A percentile compares a stretch with the other conserved stretches of the same genome.
Evolutionary conservation across 2,888 invertebrate genomes (phyloP).

Genomic region (Pseudococcus jackbeardsleyi): DNA sequence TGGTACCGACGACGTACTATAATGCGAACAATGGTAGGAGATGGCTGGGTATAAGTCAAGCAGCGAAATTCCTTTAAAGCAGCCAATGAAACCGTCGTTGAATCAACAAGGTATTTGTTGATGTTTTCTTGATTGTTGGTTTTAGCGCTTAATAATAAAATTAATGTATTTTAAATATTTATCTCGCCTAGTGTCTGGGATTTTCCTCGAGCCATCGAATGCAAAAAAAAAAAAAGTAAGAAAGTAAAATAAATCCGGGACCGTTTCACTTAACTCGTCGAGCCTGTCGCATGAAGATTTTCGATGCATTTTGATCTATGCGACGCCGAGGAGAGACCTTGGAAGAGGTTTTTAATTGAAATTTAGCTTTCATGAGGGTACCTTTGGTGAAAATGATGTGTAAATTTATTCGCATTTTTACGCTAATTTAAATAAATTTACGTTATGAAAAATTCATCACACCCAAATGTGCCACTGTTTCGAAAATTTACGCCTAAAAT

Average conservation of each 20-base stretch:
- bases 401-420: conserved; percentile 49
- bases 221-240: neutral
- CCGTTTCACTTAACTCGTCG: neutral
- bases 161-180: conserved; percentile 45
- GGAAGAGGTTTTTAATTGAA: conserved; percentile 24
- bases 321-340: neutral
- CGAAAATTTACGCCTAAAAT: conserved; percentile 2
- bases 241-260: neutral
- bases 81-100: conserved; percentile 26
- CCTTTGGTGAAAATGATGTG: conserved; percentile 46
- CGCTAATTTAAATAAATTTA: conserved; percentile 52
- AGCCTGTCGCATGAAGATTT: neutral
- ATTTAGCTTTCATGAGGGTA: conserved; percentile 31
- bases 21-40: neutral
- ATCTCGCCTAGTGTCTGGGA: neutral
- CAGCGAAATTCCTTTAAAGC: neutral
- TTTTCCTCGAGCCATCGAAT: neutral
- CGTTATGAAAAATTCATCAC: conserved; percentile 49
- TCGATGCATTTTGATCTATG: neutral
- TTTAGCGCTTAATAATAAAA: conserved; percentile 44
- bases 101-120: conserved; percentile 37
- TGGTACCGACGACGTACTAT: neutral
- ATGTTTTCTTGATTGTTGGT: conserved; percentile 47
- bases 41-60: neutral
- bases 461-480: neutral